phyloP scores from a whole-genome alignment of 2,888 invertebrate genomes.

The Psylliodes chrysocephalus region DNA sequence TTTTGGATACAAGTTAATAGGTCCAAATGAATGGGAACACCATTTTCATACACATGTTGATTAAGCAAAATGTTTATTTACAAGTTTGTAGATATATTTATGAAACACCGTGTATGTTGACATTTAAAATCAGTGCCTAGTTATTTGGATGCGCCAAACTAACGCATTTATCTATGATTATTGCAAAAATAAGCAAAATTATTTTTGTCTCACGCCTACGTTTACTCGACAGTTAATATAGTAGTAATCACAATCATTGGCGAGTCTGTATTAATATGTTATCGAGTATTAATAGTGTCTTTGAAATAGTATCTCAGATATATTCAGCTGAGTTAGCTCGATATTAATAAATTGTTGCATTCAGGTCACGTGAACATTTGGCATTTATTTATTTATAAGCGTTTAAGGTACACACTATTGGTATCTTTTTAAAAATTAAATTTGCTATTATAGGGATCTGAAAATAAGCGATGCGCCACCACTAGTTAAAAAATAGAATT shows the following conservation, averaged over 20 bases:
- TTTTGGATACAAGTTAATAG: no score
- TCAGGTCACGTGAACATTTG: slow-evolving; percentile 21
- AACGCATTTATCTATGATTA: background rate
- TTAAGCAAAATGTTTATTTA: no score
- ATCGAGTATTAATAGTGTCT: slow-evolving; percentile 23
- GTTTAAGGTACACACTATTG: background rate
- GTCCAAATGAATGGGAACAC: no score
- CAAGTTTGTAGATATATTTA: no score
- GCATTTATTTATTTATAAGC: slow-evolving; percentile 8
- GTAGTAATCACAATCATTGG: background rate
- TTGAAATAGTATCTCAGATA: slow-evolving; percentile 18
- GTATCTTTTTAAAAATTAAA: no score
- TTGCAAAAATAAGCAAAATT: background rate
- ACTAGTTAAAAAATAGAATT: no score
- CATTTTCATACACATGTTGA: no score
- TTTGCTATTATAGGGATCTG: no score
- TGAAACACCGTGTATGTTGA: no score
- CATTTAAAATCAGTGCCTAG: no score
- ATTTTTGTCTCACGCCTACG: background rate
- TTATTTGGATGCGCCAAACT: no score
- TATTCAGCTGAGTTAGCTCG: slow-evolving; percentile 5
- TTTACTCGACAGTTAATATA: background rate
- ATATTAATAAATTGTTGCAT: slow-evolving; percentile 24
- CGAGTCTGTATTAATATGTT: background rate
- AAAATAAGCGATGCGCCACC: no score